These are phyloP conservation scores for Sarcophaga rosellei DNA, from an alignment of 2,888 invertebrate genomes.

Conservation along the genomic window DNA sequence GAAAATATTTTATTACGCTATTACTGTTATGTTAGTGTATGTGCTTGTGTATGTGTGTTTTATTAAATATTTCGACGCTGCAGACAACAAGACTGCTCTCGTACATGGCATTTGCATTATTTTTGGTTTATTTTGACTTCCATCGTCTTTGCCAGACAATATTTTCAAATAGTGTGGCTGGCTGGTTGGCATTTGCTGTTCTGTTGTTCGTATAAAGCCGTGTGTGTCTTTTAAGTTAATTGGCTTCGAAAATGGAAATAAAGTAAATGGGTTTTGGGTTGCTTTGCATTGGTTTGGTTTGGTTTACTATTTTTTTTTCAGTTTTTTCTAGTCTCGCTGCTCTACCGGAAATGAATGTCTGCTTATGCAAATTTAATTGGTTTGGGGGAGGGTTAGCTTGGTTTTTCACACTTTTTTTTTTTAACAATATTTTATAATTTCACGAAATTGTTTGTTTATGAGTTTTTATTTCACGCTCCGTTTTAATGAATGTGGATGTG, in stretches of 20 bases:
- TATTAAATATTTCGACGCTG: neutral
- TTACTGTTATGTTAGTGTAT: neutral
- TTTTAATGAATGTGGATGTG: neutral
- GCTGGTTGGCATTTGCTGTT: neutral
- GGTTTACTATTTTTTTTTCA: neutral
- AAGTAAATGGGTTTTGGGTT: constrained; percentile 12
- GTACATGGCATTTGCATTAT: neutral
- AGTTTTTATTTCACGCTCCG: neutral
- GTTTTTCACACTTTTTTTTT: neutral
- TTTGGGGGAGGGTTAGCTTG: neutral
- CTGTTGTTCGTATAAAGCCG: neutral
- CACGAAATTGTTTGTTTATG: neutral
- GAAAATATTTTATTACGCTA: neutral
- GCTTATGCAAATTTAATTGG: neutral
- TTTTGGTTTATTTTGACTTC: neutral
- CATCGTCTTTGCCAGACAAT: neutral
- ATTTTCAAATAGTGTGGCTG: neutral
- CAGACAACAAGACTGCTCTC: neutral
- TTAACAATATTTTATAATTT: neutral
- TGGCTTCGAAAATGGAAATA: constrained; percentile 6
- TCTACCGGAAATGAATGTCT: neutral
- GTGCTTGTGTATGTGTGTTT: neutral
- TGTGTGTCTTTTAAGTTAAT: constrained; percentile 15
- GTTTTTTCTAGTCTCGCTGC: neutral
- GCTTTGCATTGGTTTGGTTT: neutral